These are phyloP conservation scores for Eupithecia exiguata DNA, from an alignment of 2,888 invertebrate genomes.

Conservation along the genomic window DNA sequence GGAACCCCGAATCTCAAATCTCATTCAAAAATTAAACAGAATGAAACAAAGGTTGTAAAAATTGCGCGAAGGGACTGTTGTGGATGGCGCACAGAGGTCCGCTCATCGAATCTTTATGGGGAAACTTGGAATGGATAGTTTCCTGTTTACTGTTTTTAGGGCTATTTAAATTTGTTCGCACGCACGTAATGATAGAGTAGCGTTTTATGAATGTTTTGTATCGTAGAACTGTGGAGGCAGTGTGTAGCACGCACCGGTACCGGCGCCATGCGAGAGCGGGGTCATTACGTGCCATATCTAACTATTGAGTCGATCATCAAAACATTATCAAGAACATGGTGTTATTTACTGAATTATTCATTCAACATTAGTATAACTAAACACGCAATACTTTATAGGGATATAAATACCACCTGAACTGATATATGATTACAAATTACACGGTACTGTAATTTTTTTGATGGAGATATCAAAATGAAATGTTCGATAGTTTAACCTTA, in stretches of 20 bases:
- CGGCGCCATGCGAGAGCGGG: slow-evolving; percentile 66
- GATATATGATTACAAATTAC: slow-evolving; percentile 60
- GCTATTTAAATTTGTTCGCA: slow-evolving; percentile 75
- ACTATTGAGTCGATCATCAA: slow-evolving; percentile 69
- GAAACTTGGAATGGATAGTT: slow-evolving; percentile 78
- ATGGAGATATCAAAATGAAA: slow-evolving; percentile 54
- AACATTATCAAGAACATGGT: slow-evolving; percentile 67
- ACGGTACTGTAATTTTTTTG: slow-evolving; percentile 50
- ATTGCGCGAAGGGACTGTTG: slow-evolving; percentile 61
- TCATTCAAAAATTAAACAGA: slow-evolving; percentile 62
- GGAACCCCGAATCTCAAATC: slow-evolving; percentile 55
- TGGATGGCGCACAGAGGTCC: slow-evolving; percentile 62
- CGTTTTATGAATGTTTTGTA: slow-evolving; percentile 58
- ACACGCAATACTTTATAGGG: slow-evolving; percentile 69
- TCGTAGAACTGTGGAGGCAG: slow-evolving; percentile 55
- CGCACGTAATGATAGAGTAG: slow-evolving; percentile 71
- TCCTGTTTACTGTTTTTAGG: slow-evolving; percentile 73
- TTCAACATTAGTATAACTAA: slow-evolving; percentile 73
- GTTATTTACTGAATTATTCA: slow-evolving; percentile 77
- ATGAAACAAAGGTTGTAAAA: slow-evolving; percentile 61
- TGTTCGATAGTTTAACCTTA: slow-evolving; percentile 50
- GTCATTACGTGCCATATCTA: slow-evolving; percentile 64
- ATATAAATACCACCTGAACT: slow-evolving; percentile 61
- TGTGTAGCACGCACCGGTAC: slow-evolving; percentile 76
- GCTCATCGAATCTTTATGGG: slow-evolving; percentile 76